A percentile compares a stretch with the other conserved stretches of the same genome.
phyloP scores from a whole-genome alignment of 2,797 vertebrate species.

The Bradypodion ventrale region DNA sequence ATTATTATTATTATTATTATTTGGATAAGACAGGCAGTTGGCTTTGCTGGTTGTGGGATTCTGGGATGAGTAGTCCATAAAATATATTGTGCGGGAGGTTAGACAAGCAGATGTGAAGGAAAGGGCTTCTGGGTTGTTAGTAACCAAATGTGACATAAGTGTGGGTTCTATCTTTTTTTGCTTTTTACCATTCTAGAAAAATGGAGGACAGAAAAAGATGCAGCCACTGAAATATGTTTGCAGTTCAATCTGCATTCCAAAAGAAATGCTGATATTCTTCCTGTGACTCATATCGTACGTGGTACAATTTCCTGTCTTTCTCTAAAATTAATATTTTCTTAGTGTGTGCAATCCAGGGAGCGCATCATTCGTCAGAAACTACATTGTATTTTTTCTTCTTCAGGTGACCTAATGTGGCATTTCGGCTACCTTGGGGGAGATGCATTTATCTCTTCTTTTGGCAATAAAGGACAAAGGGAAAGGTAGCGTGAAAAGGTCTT shows the following conservation, averaged over 20 bases:
- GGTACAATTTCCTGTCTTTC: not conserved
- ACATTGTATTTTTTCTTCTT: not conserved
- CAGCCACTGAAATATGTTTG: not conserved
- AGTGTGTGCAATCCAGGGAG: too few species aligned
- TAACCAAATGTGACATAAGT: not conserved
- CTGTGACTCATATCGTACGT: not conserved
- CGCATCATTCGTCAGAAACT: not conserved
- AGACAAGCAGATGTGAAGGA: not conserved
- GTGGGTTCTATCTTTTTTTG: not conserved
- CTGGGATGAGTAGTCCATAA: too few species aligned
- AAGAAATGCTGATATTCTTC: not conserved
- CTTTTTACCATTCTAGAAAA: not conserved
- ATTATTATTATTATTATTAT: too few species aligned
- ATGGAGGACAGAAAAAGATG: not conserved
- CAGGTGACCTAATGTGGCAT: not conserved
- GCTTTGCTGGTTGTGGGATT: too few species aligned
- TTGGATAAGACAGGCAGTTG: too few species aligned
- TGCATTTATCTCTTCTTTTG: constrained; percentile 3
- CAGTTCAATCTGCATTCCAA: not conserved
- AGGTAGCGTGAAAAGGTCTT: not conserved
- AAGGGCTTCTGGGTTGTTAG: not conserved
- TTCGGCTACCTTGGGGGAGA: not conserved
- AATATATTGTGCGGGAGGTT: too few species aligned
- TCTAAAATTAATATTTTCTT: not conserved
- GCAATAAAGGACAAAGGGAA: not conserved